phyloP scores from a whole-genome alignment of 2,888 invertebrate genomes.

The Dorcus parallelipipedus region DNA sequence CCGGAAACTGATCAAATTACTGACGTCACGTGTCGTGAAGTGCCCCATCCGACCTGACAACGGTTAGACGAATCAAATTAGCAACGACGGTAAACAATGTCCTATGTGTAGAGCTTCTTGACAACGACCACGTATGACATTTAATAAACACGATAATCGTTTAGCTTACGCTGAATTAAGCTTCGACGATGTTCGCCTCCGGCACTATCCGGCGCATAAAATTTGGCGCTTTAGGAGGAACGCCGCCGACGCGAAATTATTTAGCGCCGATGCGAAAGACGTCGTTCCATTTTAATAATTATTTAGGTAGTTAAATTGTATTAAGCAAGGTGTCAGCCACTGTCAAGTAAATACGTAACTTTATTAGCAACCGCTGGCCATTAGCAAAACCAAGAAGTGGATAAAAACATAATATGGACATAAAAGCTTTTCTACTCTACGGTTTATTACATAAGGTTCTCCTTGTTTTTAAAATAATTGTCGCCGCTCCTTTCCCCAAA shows the following conservation, averaged over 20 bases:
- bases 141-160: slow-evolving; percentile 23
- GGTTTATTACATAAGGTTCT: too few species aligned
- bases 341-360: slow-evolving; percentile 31
- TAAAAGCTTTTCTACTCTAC: slow-evolving; percentile 25
- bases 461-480: too few species aligned
- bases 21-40: slow-evolving; percentile 43
- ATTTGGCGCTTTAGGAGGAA: too few species aligned
- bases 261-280: too few species aligned
- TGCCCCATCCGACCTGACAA: slow-evolving; percentile 42
- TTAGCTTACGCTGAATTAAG: slow-evolving; percentile 5
- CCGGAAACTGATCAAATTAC: slow-evolving; percentile 39
- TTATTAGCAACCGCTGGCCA: slow-evolving; percentile 33
- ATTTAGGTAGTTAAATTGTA: slow-evolving; percentile 19
- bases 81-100: slow-evolving; percentile 28
- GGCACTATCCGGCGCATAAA: too few species aligned
- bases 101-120: slow-evolving; percentile 19
- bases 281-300: slow-evolving; percentile 13
- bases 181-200: too few species aligned
- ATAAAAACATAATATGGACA: slow-evolving; percentile 31
- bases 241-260: too few species aligned
- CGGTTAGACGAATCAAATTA: slow-evolving; percentile 45
- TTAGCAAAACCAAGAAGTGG: slow-evolving; percentile 29
- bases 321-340: slow-evolving; percentile 21
- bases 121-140: slow-evolving; percentile 19
- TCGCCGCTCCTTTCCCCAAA: too few species aligned